A percentile compares a stretch with the other conserved stretches of the same genome.
Evolutionary conservation across 2,113 vertebrate genomes (phyloP).

Genomic region (Electrona antarctica): DNA sequence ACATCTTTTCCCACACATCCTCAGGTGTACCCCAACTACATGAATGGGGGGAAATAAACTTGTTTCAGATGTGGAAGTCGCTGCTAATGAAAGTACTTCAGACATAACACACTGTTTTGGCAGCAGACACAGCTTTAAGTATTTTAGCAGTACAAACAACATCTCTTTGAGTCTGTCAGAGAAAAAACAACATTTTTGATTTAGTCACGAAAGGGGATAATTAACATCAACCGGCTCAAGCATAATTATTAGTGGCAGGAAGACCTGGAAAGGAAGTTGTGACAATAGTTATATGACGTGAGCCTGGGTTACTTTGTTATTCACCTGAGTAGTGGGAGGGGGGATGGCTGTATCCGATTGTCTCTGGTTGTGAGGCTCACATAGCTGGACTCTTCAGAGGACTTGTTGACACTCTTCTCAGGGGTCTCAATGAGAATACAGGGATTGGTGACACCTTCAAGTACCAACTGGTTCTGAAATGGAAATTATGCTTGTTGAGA

Average conservation of each 20-base stretch:
- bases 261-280: no score
- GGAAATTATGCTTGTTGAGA: background rate
- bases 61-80: no score
- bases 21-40: conserved; percentile 85
- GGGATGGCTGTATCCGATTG: conserved; percentile 81
- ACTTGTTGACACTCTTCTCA: conserved; percentile 78
- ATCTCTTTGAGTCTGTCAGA: background rate
- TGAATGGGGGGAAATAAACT: background rate
- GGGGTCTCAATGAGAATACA: conserved; percentile 80
- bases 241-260: no score
- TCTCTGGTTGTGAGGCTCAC: conserved; percentile 81
- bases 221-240: no score
- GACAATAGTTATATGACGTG: no score
- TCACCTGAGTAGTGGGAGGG: conserved; percentile 86
- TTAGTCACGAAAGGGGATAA: no score
- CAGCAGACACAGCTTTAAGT: no score
- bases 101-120: no score
- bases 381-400: conserved; percentile 81
- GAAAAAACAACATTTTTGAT: background rate
- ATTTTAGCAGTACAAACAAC: no score
- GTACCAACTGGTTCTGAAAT: conserved; percentile 83
- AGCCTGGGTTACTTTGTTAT: background rate
- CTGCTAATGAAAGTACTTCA: no score
- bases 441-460: conserved; percentile 77
- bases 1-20: conserved; percentile 88